Percentiles rank a stretch among this genome's conserved stretches.
These are phyloP conservation scores for Agonopterix heracliana DNA, from an alignment of 2,888 invertebrate species.

Conservation along the genomic window DNA sequence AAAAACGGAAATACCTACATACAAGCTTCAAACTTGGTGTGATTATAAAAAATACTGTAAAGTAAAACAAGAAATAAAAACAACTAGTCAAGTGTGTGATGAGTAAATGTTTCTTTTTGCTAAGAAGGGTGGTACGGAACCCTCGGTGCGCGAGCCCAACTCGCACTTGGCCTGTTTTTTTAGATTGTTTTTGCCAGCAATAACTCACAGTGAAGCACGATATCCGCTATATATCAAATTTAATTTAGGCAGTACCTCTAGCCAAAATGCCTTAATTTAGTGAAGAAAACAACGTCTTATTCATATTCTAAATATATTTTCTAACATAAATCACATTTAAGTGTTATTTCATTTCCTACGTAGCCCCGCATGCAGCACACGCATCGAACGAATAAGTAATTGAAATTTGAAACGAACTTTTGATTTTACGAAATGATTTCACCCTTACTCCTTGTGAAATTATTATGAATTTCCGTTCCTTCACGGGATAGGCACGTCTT, in stretches of 20 bases:
- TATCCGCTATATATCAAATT: conserved; percentile 33
- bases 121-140: too few species aligned
- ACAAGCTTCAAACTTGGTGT: too few species aligned
- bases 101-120: too few species aligned
- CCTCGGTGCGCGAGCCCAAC: too few species aligned
- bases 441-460: conserved; percentile 58
- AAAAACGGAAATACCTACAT: too few species aligned
- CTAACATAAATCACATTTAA: conserved; percentile 70
- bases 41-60: too few species aligned
- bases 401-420: conserved; percentile 74
- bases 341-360: conserved; percentile 74
- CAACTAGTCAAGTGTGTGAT: too few species aligned
- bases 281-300: conserved; percentile 69
- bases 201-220: too few species aligned
- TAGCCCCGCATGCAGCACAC: conserved; percentile 61
- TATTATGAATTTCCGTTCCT: conserved; percentile 67
- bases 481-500: conserved; percentile 42
- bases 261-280: conserved; percentile 52
- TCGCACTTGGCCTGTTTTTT: too few species aligned
- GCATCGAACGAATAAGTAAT: conserved; percentile 73
- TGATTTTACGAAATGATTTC: conserved; percentile 67
- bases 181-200: too few species aligned
- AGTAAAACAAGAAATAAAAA: too few species aligned
- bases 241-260: conserved; percentile 43
- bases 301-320: conserved; percentile 67